These are phyloP conservation scores for Tachina fera DNA, from an alignment of 2,888 invertebrate genomes.

Conservation along the genomic window DNA sequence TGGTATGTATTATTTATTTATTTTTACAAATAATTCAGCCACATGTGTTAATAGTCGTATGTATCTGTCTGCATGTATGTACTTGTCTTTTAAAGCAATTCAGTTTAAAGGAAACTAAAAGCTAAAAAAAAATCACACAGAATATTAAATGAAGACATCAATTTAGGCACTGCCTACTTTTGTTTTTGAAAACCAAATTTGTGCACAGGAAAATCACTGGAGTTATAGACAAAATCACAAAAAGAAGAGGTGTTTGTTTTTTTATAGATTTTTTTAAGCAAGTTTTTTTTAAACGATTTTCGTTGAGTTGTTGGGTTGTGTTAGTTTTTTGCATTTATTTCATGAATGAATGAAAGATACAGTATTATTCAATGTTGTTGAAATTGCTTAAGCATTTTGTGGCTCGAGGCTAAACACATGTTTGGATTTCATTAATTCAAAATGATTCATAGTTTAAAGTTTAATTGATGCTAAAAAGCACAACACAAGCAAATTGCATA, in stretches of 20 bases:
- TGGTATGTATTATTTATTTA: slow-evolving; percentile 12
- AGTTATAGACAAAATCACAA: neutral
- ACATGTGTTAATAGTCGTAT: slow-evolving; percentile 29
- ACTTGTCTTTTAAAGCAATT: slow-evolving; percentile 54
- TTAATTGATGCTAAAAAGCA: slow-evolving; percentile 51
- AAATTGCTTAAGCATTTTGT: slow-evolving; percentile 25
- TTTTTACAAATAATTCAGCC: slow-evolving; percentile 4
- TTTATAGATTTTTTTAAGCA: slow-evolving; percentile 54
- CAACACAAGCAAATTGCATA: slow-evolving; percentile 24
- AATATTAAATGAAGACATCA: slow-evolving; percentile 64
- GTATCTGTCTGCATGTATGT: slow-evolving; percentile 1
- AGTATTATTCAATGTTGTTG: slow-evolving; percentile 35
- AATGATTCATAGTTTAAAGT: slow-evolving; percentile 64
- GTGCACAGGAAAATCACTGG: slow-evolving; percentile 37
- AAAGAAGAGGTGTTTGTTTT: slow-evolving; percentile 59
- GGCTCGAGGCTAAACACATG: slow-evolving; percentile 64
- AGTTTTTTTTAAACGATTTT: slow-evolving; percentile 39
- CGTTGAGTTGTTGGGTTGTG: slow-evolving; percentile 30
- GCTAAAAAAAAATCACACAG: neutral
- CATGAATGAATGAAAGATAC: slow-evolving; percentile 22
- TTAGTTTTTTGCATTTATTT: slow-evolving; percentile 19
- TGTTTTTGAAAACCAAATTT: slow-evolving; percentile 5
- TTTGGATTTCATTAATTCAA: slow-evolving; percentile 54
- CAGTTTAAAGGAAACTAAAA: slow-evolving; percentile 32
- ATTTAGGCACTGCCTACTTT: slow-evolving; percentile 68